A percentile compares a stretch with the other conserved stretches of the same genome.
Evolutionary conservation across 1,140 invertebrate species (phyloP).

Genomic region (Phenacoccus solenopsis): DNA sequence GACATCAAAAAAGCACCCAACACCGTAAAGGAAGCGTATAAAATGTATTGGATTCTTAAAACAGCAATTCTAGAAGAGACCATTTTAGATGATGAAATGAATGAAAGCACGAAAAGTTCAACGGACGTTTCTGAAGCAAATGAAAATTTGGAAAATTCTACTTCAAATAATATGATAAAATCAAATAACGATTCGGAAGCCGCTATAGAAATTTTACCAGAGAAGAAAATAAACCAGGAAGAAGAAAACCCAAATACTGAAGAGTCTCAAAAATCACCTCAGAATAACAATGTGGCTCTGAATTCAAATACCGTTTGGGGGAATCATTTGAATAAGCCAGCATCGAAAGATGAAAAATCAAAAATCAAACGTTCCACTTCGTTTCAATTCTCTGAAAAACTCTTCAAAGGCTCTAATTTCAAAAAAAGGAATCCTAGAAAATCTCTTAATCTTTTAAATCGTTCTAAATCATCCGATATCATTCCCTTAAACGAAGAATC

Average conservation of each 20-base stretch:
- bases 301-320: constrained; percentile 40
- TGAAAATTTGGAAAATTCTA: not conserved
- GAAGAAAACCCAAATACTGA: too few species aligned
- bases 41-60: constrained; percentile 66
- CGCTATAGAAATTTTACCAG: too few species aligned
- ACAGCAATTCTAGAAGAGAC: constrained; percentile 45
- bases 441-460: constrained; percentile 23
- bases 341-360: constrained; percentile 28
- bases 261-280: too few species aligned
- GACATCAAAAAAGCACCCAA: constrained; percentile 58
- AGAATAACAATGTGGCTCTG: constrained; percentile 26
- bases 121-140: not conserved
- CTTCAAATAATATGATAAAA: too few species aligned
- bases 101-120: constrained; percentile 7
- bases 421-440: constrained; percentile 62
- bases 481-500: not conserved
- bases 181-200: too few species aligned
- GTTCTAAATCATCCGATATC: constrained; percentile 13
- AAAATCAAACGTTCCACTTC: constrained; percentile 30
- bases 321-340: constrained; percentile 39
- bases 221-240: too few species aligned
- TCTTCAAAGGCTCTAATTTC: constrained; percentile 53
- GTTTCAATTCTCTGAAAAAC: constrained; percentile 47
- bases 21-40: constrained; percentile 60
- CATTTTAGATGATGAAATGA: constrained; percentile 40